phyloP scores from a whole-genome alignment of 2,113 vertebrate species.

The Cacatua alba region DNA sequence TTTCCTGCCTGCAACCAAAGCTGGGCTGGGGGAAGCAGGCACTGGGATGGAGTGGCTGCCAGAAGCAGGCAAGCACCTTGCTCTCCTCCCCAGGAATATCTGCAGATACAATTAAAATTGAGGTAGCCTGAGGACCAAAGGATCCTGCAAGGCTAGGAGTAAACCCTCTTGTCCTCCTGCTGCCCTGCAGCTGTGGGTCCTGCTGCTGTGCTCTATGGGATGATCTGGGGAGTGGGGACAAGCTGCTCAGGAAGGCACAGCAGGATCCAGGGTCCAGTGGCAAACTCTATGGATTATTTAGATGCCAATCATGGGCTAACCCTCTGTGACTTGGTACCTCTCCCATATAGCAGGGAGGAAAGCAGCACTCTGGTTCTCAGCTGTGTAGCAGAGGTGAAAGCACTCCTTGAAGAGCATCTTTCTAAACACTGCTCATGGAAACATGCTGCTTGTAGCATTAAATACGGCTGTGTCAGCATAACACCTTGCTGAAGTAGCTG shows the following conservation, averaged over 20 bases:
- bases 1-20: not conserved
- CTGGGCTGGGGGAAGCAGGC: not conserved
- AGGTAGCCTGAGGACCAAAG: not conserved
- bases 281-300: not conserved
- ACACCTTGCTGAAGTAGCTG: not conserved
- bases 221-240: not conserved
- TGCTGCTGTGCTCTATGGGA: not conserved
- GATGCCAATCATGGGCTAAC: not conserved
- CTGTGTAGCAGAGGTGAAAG: not conserved
- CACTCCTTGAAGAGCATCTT: not conserved
- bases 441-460: not conserved
- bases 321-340: rapidly evolving
- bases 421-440: not conserved
- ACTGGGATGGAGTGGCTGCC: not conserved
- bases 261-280: not conserved
- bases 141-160: not conserved
- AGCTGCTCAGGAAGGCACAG: not conserved
- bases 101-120: not conserved
- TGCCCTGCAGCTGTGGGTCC: not conserved
- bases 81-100: not conserved
- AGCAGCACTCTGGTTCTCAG: not conserved
- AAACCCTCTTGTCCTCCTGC: rapidly evolving
- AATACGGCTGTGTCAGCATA: conserved; percentile 25
- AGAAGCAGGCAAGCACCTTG: not conserved
- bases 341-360: not conserved